Conservation (phyloP, 2,888 invertebrate species). For the Eupithecia insigniata region DNA sequence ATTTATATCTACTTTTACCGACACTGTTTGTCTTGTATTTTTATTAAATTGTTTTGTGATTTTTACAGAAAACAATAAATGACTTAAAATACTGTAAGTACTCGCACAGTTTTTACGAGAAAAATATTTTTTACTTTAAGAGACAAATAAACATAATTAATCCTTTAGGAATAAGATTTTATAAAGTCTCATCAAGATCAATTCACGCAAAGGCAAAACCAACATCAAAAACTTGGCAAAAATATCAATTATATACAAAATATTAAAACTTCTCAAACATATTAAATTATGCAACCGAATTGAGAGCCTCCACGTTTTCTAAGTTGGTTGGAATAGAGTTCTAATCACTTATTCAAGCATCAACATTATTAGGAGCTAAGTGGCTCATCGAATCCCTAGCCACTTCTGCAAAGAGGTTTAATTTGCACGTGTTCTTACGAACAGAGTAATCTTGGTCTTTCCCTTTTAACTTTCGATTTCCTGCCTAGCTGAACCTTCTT, state of each 20-base stretch:
- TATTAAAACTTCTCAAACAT: background rate
- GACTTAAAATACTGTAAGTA: no score
- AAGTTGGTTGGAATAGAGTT: background rate
- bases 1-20: background rate
- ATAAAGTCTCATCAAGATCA: background rate
- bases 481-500: background rate
- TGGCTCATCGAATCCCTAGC: conserved; percentile 13
- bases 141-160: no score
- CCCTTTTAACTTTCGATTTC: conserved; percentile 12
- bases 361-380: conserved; percentile 9
- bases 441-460: conserved; percentile 5
- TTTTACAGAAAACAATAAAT: background rate
- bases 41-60: background rate
- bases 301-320: background rate
- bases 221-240: background rate
- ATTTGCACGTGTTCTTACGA: background rate
- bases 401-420: conserved; percentile 1
- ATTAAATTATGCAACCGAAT: background rate
- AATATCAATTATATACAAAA: background rate
- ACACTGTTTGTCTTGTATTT: background rate
- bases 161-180: background rate
- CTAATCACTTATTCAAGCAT: conserved; percentile 4
- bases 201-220: background rate
- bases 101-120: no score
- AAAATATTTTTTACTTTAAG: background rate